Evolutionary conservation across 2,113 vertebrate genomes (phyloP).

Genomic region (Tupaia chinensis): DNA sequence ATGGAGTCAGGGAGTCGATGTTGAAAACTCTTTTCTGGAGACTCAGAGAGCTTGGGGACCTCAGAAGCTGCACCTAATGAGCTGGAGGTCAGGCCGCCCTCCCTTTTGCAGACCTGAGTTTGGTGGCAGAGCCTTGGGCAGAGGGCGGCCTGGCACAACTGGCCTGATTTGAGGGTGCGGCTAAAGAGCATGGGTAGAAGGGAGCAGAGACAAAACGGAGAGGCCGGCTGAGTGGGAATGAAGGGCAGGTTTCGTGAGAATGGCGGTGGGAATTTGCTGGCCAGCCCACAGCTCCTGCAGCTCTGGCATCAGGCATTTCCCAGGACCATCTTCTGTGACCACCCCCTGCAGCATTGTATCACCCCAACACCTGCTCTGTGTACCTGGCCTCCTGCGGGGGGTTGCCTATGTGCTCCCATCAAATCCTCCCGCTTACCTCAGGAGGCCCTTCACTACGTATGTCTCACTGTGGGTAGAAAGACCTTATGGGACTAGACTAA

Average conservation of each 20-base stretch:
- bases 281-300: neutral
- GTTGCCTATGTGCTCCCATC: neutral
- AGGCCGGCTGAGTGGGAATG: fast-evolving
- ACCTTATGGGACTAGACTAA: neutral
- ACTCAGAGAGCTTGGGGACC: neutral
- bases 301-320: neutral
- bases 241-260: neutral
- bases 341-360: too few relatives aligned
- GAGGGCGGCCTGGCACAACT: neutral
- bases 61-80: neutral
- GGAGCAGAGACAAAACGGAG: neutral
- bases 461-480: neutral
- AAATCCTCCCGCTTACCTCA: neutral
- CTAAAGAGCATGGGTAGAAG: neutral
- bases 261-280: neutral
- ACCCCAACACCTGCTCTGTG: too few relatives aligned
- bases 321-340: neutral
- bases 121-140: neutral
- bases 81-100: neutral
- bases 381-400: neutral
- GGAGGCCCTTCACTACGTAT: neutral
- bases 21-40: slow-evolving; percentile 51
- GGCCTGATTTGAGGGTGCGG: neutral
- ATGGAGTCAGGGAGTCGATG: slow-evolving; percentile 34
- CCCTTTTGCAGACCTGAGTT: neutral